phyloP scores from a whole-genome alignment of 2,888 invertebrate genomes.

The Cantharis flavilabris region DNA sequence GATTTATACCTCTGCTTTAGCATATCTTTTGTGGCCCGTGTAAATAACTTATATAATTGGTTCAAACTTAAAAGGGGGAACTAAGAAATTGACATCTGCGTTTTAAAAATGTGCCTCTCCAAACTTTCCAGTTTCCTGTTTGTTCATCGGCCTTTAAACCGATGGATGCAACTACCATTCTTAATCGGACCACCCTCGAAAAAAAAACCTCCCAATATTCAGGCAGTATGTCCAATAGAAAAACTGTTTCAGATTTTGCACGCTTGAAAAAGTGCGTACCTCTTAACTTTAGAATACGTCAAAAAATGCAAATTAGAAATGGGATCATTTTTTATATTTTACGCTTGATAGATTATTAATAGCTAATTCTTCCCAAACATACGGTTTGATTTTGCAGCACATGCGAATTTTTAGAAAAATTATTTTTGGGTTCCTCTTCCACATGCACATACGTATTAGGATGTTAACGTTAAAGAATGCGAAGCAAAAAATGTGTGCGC shows the following conservation, averaged over 20 bases:
- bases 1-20: background rate
- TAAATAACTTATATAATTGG: conserved; percentile 1
- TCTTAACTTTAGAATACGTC: conserved; percentile 33
- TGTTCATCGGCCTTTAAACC: conserved; percentile 8
- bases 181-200: conserved; percentile 34
- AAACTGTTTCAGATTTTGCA: conserved; percentile 39
- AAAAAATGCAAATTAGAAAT: conserved; percentile 39
- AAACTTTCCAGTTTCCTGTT: conserved; percentile 6
- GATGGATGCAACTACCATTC: conserved; percentile 29
- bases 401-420: conserved; percentile 4
- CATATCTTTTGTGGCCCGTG: background rate
- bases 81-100: conserved; percentile 6
- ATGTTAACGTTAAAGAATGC: background rate
- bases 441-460: background rate
- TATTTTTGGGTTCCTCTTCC: background rate
- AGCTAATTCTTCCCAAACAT: conserved; percentile 11
- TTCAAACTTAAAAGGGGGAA: background rate
- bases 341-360: conserved; percentile 32
- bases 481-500: background rate
- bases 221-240: conserved; percentile 37
- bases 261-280: conserved; percentile 36
- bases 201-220: conserved; percentile 36
- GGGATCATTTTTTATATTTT: conserved; percentile 39
- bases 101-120: conserved; percentile 7
- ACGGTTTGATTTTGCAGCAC: conserved; percentile 7